Conservation (phyloP, 2,888 invertebrate genomes). For the Eulithis testata region DNA sequence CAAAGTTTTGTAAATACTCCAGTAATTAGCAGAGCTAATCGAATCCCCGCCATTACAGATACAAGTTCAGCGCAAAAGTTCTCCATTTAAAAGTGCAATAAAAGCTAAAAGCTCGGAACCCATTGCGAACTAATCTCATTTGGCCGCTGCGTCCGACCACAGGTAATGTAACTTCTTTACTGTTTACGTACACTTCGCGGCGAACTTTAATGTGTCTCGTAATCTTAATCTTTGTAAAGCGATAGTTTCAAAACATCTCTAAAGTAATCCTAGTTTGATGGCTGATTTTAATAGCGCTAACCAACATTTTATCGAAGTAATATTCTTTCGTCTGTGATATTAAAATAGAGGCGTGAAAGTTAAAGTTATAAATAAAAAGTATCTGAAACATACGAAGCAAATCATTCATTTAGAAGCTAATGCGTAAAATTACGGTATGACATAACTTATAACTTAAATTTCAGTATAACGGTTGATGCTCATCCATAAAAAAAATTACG, state of each 20-base stretch:
- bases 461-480: too few relatives aligned
- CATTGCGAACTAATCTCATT: conserved; percentile 36
- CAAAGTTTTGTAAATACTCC: not conserved
- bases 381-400: too few relatives aligned
- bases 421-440: too few relatives aligned
- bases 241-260: not conserved
- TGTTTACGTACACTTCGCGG: conserved; percentile 8
- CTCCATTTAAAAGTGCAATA: conserved; percentile 32
- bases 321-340: too few relatives aligned
- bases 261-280: not conserved
- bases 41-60: conserved; percentile 16
- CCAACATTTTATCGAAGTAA: too few relatives aligned
- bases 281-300: too few relatives aligned
- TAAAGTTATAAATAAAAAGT: too few relatives aligned
- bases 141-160: conserved; percentile 11
- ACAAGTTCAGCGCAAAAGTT: conserved; percentile 20
- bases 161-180: conserved; percentile 20
- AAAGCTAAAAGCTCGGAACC: conserved; percentile 30
- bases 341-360: too few relatives aligned
- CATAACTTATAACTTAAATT: too few relatives aligned
- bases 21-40: conserved; percentile 23
- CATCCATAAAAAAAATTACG: too few relatives aligned
- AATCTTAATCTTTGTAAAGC: not conserved
- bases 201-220: not conserved
- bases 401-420: too few relatives aligned